Evolutionary conservation across 2,113 vertebrate genomes (phyloP).

Genomic region (Phrynosoma blainvillii): DNA sequence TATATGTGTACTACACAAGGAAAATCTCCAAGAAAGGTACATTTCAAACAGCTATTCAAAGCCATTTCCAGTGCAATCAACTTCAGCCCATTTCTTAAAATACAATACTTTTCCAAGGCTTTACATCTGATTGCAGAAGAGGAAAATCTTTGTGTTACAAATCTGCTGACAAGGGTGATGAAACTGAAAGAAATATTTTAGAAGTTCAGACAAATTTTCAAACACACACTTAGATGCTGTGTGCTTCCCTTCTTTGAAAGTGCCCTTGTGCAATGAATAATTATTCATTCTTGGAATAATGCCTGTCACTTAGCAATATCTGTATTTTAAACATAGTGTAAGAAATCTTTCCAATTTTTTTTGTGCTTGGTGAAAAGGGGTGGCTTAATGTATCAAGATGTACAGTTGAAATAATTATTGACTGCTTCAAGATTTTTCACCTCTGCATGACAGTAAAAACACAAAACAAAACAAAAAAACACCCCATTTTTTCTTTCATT

Average conservation of each 20-base stretch:
- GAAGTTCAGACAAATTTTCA: not conserved
- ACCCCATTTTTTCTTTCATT: no score
- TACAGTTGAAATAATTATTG: no score
- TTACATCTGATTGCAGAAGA: not conserved
- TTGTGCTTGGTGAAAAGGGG: no score
- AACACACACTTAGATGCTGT: not conserved
- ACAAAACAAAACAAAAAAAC: no score
- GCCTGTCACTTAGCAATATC: not conserved
- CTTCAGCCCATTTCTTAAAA: not conserved
- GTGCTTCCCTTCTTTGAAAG: not conserved
- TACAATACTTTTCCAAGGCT: not conserved
- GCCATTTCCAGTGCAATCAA: not conserved
- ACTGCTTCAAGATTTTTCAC: no score
- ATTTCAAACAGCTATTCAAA: not conserved
- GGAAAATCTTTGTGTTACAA: not conserved
- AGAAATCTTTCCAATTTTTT: no score
- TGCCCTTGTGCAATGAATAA: not conserved
- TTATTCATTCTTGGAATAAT: not conserved
- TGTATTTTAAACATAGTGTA: no score
- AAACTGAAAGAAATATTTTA: conserved; percentile 26
- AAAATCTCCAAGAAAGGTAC: not conserved
- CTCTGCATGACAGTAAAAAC: no score
- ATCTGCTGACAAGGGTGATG: not conserved
- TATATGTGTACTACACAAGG: not conserved
- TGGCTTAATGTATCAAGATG: no score